Conservation (phyloP, 2,888 invertebrate genomes). For the Caenorhabditis sp. region DNA sequence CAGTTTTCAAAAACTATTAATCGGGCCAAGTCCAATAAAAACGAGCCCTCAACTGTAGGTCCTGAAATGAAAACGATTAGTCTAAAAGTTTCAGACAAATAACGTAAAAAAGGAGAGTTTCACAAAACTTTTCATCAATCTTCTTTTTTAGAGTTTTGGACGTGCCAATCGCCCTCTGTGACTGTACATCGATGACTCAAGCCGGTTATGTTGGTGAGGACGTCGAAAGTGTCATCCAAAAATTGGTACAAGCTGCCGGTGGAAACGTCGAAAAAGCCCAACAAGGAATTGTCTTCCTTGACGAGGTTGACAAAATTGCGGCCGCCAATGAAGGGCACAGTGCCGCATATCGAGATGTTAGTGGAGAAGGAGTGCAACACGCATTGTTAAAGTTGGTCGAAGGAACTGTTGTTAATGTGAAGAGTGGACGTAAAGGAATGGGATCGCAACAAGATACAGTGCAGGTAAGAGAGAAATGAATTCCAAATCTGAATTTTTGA, state of each 20-base stretch:
- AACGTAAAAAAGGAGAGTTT: too few species aligned
- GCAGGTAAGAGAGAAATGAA: slow-evolving; percentile 37
- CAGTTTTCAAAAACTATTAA: too few species aligned
- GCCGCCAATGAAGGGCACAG: slow-evolving; percentile 91
- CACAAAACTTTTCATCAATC: too few species aligned
- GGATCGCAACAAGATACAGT: slow-evolving; percentile 65
- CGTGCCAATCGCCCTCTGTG: slow-evolving; percentile 80
- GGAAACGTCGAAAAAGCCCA: slow-evolving; percentile 97
- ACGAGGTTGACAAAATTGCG: slow-evolving; percentile 91
- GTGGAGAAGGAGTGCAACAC: slow-evolving; percentile 98
- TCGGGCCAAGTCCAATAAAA: too few species aligned
- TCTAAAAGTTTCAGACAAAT: neutral
- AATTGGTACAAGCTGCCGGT: slow-evolving; percentile 91
- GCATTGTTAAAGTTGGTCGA: slow-evolving; percentile 84
- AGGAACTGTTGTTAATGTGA: slow-evolving; percentile 94
- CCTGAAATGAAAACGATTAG: too few species aligned
- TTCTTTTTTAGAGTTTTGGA: slow-evolving; percentile 79
- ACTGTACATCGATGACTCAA: slow-evolving; percentile 69
- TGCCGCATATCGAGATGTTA: slow-evolving; percentile 82
- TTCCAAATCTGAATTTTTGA: neutral
- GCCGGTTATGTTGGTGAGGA: slow-evolving; percentile 87
- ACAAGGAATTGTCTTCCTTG: slow-evolving; percentile 94
- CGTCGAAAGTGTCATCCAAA: slow-evolving; percentile 78
- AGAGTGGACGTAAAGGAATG: slow-evolving; percentile 63
- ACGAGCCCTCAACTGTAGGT: too few species aligned